A percentile compares a stretch with the other conserved stretches of the same genome.
These are phyloP conservation scores for Promerops cafer DNA, from an alignment of 2,113 vertebrate species.

Conservation along the genomic window DNA sequence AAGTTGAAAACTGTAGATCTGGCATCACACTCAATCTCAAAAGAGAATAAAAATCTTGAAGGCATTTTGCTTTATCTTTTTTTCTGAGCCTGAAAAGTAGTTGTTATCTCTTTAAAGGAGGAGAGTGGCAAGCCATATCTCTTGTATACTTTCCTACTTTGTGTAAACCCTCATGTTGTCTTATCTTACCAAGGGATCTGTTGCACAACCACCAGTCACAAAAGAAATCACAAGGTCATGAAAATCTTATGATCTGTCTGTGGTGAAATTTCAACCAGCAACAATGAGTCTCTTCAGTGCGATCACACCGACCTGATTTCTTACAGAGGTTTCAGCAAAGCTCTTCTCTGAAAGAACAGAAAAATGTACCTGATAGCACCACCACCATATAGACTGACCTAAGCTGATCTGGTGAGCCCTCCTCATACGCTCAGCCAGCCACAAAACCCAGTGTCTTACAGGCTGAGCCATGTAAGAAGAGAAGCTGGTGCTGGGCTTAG, in stretches of 20 bases:
- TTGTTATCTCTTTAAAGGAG: background rate
- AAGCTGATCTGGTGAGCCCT: background rate
- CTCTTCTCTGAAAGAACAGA: background rate
- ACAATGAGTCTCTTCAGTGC: background rate
- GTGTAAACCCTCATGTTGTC: background rate
- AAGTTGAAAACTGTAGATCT: background rate
- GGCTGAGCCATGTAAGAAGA: background rate
- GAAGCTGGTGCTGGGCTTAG: background rate
- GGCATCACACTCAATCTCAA: background rate
- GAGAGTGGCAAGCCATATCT: background rate
- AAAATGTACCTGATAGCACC: background rate
- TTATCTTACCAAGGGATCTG: conserved; percentile 20
- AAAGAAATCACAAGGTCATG: conserved; percentile 26
- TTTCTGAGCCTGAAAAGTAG: background rate
- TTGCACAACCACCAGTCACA: conserved; percentile 10
- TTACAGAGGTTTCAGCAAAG: background rate
- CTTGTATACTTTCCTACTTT: background rate
- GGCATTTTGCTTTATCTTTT: background rate
- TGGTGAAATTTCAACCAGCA: conserved; percentile 5
- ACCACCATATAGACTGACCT: background rate
- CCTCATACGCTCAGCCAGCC: background rate
- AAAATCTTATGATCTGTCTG: background rate
- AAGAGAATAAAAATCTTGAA: background rate
- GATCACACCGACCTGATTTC: background rate
- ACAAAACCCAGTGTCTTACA: background rate